Base-by-base conservation (phyloP, 1,140 invertebrate species). In the Neodiprion fabricii region DNA sequence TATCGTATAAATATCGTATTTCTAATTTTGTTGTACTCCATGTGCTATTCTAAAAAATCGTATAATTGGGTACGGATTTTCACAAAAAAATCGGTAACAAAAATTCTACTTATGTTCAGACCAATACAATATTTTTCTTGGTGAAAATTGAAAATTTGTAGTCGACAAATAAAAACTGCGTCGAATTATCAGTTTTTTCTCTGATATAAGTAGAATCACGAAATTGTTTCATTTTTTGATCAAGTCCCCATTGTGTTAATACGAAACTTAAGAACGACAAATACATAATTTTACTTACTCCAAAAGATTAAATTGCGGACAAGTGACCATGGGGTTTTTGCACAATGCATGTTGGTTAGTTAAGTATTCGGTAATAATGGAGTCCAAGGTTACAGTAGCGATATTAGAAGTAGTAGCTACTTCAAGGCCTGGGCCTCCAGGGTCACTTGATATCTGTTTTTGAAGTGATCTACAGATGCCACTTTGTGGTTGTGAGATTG, bases 261-360 rank as follows among this genome's bases (percentile, higher is more conserved):
- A 74, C 9, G 14, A 72, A 28, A 50, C 28, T 69, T 72, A 47
- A 53, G 28, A 67, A 72, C 48, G 76, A 71, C 74, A 40, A 74
- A 69, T 74, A 47, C 23, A 74, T 53, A 75, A 17, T 65, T 71
- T 71, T 78, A 91, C 92, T 90, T 84, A 94, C 92, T 94, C 91
- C 78, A 96, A 95, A 48, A 97, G 89, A 88, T 97, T 96, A 81
- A 97, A 97, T 84, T 96, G 95, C 11, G 96, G 96, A 87, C 95
- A 97, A 0, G 95, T 97, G 40, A 95, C 95, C 91, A 97, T 96
- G 7, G 96, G 96, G 88, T 96, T 96, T 90, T 96, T 96, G 89
- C 96, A 97, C 5, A 96, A 87, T n/a, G 96, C 94, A 86, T 97
- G 96, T 86, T 99, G 98, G 89, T 98, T 98, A 66, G 96, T 95